phyloP scores from a whole-genome alignment of 2,113 vertebrate species.

The Pyrgilauda ruficollis region DNA sequence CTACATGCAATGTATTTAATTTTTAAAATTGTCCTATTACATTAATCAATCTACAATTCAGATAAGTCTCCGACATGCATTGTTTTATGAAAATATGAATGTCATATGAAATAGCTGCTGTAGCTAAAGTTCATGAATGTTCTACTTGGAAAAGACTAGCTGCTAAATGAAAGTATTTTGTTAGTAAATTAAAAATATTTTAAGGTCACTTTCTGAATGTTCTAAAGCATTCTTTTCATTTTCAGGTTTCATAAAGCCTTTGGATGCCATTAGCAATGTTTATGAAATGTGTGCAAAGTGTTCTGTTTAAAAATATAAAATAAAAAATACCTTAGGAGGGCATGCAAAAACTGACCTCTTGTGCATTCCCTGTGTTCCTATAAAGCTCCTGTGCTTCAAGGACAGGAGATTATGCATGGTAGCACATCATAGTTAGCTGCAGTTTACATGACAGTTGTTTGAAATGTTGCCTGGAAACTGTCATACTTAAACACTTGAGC shows the following conservation, averaged over 20 bases:
- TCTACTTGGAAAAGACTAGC: background rate
- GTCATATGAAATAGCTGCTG: background rate
- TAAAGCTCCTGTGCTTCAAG: conserved; percentile 29
- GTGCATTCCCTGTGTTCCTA: background rate
- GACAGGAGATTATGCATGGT: conserved; percentile 5
- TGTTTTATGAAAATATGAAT: background rate
- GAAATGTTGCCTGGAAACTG: conserved; percentile 46
- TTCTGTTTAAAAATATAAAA: background rate
- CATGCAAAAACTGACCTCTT: background rate
- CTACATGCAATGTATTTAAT: background rate
- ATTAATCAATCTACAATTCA: background rate
- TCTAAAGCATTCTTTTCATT: background rate
- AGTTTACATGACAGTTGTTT: conserved; percentile 7
- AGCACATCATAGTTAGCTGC: background rate
- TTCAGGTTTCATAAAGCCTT: background rate
- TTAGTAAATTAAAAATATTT: conserved; percentile 10
- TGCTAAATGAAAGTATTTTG: background rate
- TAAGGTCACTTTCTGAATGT: background rate
- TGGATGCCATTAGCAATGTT: background rate
- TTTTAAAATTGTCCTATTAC: background rate
- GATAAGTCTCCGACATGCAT: background rate
- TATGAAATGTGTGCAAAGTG: background rate
- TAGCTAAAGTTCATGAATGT: background rate
- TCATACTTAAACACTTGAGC: conserved; percentile 17
- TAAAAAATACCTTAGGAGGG: background rate